Evolutionary conservation across 2,888 invertebrate species (phyloP).

Genomic region (Alloscopus bannaensis): DNA sequence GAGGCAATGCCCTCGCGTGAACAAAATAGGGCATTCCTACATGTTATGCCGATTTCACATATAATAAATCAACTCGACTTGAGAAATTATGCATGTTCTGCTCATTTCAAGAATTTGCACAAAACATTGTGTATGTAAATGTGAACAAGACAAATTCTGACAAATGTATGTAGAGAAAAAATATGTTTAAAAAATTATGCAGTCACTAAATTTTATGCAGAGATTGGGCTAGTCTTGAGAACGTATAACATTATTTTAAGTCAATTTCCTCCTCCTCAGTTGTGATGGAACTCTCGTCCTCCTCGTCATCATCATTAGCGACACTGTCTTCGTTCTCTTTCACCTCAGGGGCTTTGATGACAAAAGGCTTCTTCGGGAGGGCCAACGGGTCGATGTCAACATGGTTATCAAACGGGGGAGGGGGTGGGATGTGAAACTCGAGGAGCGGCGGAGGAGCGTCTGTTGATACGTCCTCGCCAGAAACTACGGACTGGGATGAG

Average conservation of each 20-base stretch:
- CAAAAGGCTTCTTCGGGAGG: background rate
- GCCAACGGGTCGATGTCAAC: conserved; percentile 1
- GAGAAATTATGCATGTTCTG: too few species aligned
- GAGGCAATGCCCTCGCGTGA: too few species aligned
- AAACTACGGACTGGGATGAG: conserved; percentile 28
- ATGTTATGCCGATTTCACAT: too few species aligned
- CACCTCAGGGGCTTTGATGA: conserved; percentile 23
- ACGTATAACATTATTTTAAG: conserved; percentile 31
- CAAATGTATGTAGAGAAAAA: too few species aligned
- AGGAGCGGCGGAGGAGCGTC: conserved; percentile 14
- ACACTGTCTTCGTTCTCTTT: background rate
- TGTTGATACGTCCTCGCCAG: conserved; percentile 30
- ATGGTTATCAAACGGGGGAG: conserved; percentile 41
- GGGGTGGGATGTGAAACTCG: conserved; percentile 42
- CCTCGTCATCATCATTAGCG: background rate
- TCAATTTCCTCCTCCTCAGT: conserved; percentile 38
- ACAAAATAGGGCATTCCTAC: too few species aligned
- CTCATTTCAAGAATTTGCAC: too few species aligned
- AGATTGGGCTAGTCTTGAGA: too few species aligned
- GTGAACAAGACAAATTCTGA: too few species aligned
- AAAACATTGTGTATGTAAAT: too few species aligned
- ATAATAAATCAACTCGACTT: too few species aligned
- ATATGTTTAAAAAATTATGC: too few species aligned
- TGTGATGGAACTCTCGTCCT: background rate
- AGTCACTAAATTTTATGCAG: too few species aligned